Base-by-base conservation (phyloP, 2,113 vertebrate species). In the Nothobranchius furzeri region DNA sequence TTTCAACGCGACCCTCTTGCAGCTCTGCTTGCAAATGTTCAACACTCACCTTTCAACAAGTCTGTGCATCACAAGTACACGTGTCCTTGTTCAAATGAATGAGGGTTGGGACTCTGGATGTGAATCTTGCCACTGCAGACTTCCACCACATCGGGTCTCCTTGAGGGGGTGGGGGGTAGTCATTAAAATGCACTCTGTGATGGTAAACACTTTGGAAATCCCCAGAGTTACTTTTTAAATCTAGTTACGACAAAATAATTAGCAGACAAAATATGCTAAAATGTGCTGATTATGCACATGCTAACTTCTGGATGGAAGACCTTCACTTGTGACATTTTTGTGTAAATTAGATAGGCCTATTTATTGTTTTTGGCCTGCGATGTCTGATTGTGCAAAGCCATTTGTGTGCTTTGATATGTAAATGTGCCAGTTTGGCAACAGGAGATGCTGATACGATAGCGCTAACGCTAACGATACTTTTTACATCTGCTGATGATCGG, bases 131-230 rank as follows among this genome's bases (percentile, higher is more conserved):
- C 61, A 24, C 45, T 64, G 30, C 75, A 54, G 49, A 76, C 46
- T 55, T 63, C 60, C 13, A 50, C 51, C 15, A 37, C 42, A 25
- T 30, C 42, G 37, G 13, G 30, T 69, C 76, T 80, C 52, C 57
- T 79, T 53, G 49, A 30, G 6, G 12, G 36, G 15, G 24, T n/a
- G 30, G 20, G 40, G 46, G 20, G 17, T 14, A 1, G 46, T 47
- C 72, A 81, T 87, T 83, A 69, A 74, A 69, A 83, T 83, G 63
- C 79, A 71, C 50, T 50, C 30, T 40, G 43, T 0, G 43, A 64
- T 35, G 40, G 68, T 50, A 51, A 59, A 37, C 49, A 40, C 57
- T 12, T 11, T 49, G 56, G 35, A 70, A 73, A 69, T 45, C 52
- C 64, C 66, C 61, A 45, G 69, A 47, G 45, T 63, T 61, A 11